Base-by-base conservation (phyloP, 2,888 invertebrate species). In the Oasisia sp. region DNA sequence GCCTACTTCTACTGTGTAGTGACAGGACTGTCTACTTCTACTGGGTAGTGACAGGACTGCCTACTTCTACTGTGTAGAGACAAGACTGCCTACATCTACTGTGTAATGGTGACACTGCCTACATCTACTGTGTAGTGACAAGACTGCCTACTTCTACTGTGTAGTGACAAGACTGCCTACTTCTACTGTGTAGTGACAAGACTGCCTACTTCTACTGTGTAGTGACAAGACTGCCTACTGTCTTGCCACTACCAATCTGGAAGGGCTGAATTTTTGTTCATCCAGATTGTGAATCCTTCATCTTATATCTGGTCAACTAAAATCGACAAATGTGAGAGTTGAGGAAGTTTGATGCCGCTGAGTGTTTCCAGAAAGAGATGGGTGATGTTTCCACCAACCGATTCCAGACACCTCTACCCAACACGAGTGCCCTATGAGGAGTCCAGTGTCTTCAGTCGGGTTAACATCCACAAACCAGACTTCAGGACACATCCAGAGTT, bases 401-500 rank as follows among this genome's bases (percentile, higher is more conserved):
- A 97, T 89, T 97, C 97, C 89, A 96, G 97, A 90, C 95, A 94
- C 89, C 95, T 99, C 94, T 97, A 97, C 94, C 97, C 98, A 50
- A 98, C 98, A 0, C 97, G 99, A 95, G 97, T 99, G 92, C 99
- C 99, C 0, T 99, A 98, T 96, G 99, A 99, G 97, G 99, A 99
- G 96, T 99, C 99, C 0, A 99, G 98, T 96, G 97, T 99, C 12
- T 99, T 98, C 96, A 98, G 98, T 95, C 97, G 97, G 95, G 97
- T 98, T 91, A 98, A 98, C 50, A 91, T 94, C 91, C 32, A 32
- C 32, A 44, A 90, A 9, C 94, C 93, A 9, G 93, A 94, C 58
- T 89, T 93, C 32, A 32, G 11, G 5, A 74, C 44, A 74, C 93
- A 92, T 56, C 92, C 93, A 32, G 56, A 32, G 50, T 92, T 92